These are phyloP conservation scores for Boleophthalmus pectinirostris DNA, from an alignment of 2,113 vertebrate species.

Conservation along the genomic window DNA sequence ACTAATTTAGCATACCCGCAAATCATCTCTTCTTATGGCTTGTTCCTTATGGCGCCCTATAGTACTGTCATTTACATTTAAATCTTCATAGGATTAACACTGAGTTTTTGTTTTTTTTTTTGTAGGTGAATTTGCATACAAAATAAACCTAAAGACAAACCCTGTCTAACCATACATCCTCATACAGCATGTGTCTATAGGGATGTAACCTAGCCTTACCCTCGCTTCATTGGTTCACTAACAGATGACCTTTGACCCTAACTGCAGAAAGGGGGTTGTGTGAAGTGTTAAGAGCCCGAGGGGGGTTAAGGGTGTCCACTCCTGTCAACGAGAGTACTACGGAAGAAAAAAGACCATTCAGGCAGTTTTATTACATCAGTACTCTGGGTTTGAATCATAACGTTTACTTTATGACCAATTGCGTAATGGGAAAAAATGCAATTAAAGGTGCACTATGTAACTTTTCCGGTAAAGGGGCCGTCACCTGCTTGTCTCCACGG, in stretches of 20 bases:
- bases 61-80: no score
- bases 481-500: no score
- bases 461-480: no score
- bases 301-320: constrained; percentile 29
- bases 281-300: constrained; percentile 9
- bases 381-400: constrained; percentile 15
- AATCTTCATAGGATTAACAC: no score
- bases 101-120: no score
- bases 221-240: constrained; percentile 29
- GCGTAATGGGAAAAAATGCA: constrained; percentile 6
- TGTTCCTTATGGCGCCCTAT: background rate
- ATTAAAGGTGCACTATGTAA: background rate
- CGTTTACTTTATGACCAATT: constrained; percentile 36
- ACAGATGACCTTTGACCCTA: constrained; percentile 42
- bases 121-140: no score
- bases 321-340: constrained; percentile 21
- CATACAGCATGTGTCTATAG: background rate
- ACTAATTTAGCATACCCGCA: background rate
- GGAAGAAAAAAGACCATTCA: constrained; percentile 10
- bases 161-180: background rate
- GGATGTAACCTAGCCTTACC: constrained; percentile 6
- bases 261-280: constrained; percentile 10
- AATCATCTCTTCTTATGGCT: background rate
- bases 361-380: constrained; percentile 35
- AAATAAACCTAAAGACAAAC: background rate